phyloP scores from a whole-genome alignment of 1,140 invertebrate genomes.

The Penaeus chinensis region DNA sequence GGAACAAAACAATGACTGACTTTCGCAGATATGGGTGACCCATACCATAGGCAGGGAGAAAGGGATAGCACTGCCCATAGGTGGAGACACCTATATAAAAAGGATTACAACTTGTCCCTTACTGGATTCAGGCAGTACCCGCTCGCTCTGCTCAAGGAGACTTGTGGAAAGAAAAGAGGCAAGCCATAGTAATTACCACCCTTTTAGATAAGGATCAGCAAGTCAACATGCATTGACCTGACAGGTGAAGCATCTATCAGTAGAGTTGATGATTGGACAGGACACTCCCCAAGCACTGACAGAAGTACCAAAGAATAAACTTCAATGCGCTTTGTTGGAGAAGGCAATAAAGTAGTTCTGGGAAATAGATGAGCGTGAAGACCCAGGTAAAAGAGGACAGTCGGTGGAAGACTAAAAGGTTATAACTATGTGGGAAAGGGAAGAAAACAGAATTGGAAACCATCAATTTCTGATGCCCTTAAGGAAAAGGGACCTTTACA shows the following conservation, averaged over 20 bases:
- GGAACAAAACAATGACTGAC: not conserved
- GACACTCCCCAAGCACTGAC: not conserved
- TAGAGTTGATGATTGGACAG: not conserved
- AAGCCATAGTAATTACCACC: too few relatives aligned
- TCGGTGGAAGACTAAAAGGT: constrained; percentile 9
- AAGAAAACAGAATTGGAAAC: not conserved
- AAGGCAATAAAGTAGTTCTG: not conserved
- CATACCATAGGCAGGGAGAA: not conserved
- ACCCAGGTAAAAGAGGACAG: not conserved
- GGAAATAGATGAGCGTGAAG: not conserved
- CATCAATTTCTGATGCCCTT: constrained; percentile 22
- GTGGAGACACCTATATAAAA: not conserved
- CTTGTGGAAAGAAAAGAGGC: not conserved
- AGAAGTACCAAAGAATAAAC: not conserved
- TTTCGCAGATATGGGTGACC: not conserved
- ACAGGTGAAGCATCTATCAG: not conserved
- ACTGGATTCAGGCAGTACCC: not conserved
- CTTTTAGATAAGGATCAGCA: not conserved
- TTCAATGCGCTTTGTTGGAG: not conserved
- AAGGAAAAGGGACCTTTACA: too few relatives aligned
- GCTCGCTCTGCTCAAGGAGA: constrained; percentile 1
- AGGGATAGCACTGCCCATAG: not conserved
- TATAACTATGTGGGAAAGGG: not conserved
- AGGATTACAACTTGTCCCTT: not conserved
- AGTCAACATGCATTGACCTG: too few relatives aligned